Conservation (phyloP, 1,140 invertebrate species). For the Drosophila serrata region DNA sequence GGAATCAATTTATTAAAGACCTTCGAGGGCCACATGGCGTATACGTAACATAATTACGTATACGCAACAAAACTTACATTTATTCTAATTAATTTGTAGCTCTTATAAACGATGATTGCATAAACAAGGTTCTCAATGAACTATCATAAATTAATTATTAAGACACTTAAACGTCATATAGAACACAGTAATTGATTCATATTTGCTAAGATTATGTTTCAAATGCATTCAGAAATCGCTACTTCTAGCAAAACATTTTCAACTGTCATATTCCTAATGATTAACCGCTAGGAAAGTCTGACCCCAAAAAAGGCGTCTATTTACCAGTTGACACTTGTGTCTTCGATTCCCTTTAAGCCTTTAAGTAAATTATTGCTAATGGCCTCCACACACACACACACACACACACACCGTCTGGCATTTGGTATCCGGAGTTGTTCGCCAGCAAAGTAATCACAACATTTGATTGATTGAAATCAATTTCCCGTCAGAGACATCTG, state of each 20-base stretch:
- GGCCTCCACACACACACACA: slow-evolving; percentile 64
- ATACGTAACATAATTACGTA: neutral
- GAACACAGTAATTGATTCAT: neutral
- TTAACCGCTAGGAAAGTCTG: neutral
- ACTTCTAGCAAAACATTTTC: too few relatives aligned
- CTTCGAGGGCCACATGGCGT: neutral
- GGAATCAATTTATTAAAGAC: neutral
- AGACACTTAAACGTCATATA: neutral
- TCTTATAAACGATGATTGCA: neutral
- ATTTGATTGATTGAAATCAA: slow-evolving; percentile 84
- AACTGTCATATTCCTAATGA: too few relatives aligned
- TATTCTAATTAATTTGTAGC: neutral
- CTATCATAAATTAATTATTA: neutral
- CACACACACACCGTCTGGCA: slow-evolving; percentile 47
- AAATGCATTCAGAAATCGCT: neutral
- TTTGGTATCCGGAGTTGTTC: slow-evolving; percentile 32
- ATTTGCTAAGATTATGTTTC: neutral
- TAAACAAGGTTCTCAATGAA: neutral
- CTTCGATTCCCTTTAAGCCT: slow-evolving; percentile 70
- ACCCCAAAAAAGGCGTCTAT: slow-evolving; percentile 24
- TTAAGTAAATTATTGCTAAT: slow-evolving; percentile 82
- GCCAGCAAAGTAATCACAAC: slow-evolving; percentile 78
- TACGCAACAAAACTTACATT: neutral
- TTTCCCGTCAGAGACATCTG: slow-evolving; percentile 77
- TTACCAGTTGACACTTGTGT: slow-evolving; percentile 48